Base-by-base conservation (phyloP, 2,888 invertebrate genomes). In the Trisateles emortualis region DNA sequence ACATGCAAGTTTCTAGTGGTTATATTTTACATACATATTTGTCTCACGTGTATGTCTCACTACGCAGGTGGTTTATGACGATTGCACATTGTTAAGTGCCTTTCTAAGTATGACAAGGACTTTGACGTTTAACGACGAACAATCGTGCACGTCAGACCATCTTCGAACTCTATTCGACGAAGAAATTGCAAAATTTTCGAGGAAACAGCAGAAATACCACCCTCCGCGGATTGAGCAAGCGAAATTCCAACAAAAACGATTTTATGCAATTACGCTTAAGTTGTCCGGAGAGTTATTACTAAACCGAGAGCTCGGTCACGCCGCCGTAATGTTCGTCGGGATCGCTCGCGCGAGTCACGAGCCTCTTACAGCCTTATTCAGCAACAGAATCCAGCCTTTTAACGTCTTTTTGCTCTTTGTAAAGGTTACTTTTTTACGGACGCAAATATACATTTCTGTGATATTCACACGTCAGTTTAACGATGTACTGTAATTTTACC, bases 261-360 rank as follows among this genome's bases (percentile, higher is more conserved):
- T 88, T 88, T 84, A 87, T 88, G 88, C 89, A 90, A 90, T 90
- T 90, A 89, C 87, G 82, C 76, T 84, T 82, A 86, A 86, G 82
- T 89, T 85, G 84, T 81, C 79, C 79, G 80, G 76, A 79, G 87
- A 85, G 84, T 88, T 88, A 88, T 90, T 90, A 89, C 90, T 84
- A 84, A 84, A 84, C 81, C 76, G 78, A 80, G 81, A 79, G 80
- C 76, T 80, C 82, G 81, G 87, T 88, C 88, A 88, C 88, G 81
- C 71, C 66, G 76, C 59, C 49, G 59, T 71, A 69, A 72, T 74
- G 73, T 68, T 74, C 60, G 61, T 52, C 59, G 65, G 64, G 71
- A 63, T 54, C 65, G 76, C 74, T 78, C 74, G 80, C 76, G 78
- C 81, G 75, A 87, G 88, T 88, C 89, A 89, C 88, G 89, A 88